phyloP scores from a whole-genome alignment of 1,140 invertebrate species.

The Drosophila parabipectinata region DNA sequence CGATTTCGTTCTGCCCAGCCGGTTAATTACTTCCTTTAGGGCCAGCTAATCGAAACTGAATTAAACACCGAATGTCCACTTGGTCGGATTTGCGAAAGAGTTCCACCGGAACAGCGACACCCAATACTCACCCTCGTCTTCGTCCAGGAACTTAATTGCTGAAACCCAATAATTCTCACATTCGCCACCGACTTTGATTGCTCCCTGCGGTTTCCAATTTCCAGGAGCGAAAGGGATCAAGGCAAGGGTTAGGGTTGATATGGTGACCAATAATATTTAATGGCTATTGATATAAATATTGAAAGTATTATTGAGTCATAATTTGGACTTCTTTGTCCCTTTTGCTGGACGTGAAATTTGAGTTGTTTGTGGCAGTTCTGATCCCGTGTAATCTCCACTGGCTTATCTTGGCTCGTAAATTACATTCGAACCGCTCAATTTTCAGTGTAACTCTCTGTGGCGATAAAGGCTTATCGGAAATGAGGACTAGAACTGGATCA shows the following conservation, averaged over 20 bases:
- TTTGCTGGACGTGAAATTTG: slow-evolving; percentile 28
- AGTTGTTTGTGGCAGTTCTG: slow-evolving; percentile 14
- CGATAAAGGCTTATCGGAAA: slow-evolving; percentile 47
- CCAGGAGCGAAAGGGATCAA: slow-evolving; percentile 39
- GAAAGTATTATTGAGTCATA: slow-evolving; percentile 76
- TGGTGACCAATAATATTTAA: slow-evolving; percentile 65
- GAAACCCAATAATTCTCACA: slow-evolving; percentile 70
- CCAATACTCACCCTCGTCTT: slow-evolving; percentile 44
- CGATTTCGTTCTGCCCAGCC: slow-evolving; percentile 53
- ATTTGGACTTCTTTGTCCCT: slow-evolving; percentile 27
- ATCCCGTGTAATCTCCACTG: slow-evolving; percentile 35
- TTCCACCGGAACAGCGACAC: slow-evolving; percentile 63
- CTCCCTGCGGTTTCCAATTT: slow-evolving; percentile 61
- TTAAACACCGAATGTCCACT: slow-evolving; percentile 24
- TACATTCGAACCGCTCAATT: slow-evolving; percentile 46
- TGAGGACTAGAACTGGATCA: slow-evolving; percentile 20
- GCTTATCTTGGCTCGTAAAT: slow-evolving; percentile 58
- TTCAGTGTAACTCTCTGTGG: slow-evolving; percentile 17
- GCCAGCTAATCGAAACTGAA: slow-evolving; percentile 42
- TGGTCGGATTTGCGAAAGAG: slow-evolving; percentile 19
- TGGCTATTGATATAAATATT: slow-evolving; percentile 80
- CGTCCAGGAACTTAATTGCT: slow-evolving; percentile 38
- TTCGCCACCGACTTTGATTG: slow-evolving; percentile 60
- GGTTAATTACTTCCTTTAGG: slow-evolving; percentile 60
- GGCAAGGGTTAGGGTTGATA: slow-evolving; percentile 44